Percentiles rank a stretch among this genome's conserved stretches.
These are phyloP conservation scores for Mustela erminea DNA, from an alignment of 2,797 vertebrate species.

Conservation along the genomic window DNA sequence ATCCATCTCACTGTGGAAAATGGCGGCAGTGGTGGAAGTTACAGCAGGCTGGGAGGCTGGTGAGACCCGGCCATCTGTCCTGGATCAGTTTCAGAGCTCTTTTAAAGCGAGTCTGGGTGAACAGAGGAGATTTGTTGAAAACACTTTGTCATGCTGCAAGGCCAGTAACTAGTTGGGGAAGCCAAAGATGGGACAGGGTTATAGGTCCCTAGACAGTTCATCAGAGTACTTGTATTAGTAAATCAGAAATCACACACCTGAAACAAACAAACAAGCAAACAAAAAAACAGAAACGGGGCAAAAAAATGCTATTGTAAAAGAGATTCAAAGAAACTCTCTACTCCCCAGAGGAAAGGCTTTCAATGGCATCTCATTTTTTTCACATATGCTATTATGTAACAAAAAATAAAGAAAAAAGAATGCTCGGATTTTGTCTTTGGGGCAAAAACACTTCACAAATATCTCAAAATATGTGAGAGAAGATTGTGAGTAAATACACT, in stretches of 20 bases:
- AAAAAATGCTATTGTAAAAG: not conserved
- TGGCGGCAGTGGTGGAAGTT: constrained; percentile 7
- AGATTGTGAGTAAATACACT: not conserved
- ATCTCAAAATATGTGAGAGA: constrained; percentile 46
- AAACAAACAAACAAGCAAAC: not conserved
- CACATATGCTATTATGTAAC: not conserved
- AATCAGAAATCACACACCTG: constrained; percentile 65
- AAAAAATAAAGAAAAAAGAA: constrained; percentile 21
- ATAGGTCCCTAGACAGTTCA: constrained; percentile 60
- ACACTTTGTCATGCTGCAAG: constrained; percentile 41
- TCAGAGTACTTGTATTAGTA: constrained; percentile 58
- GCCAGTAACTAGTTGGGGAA: constrained; percentile 57
- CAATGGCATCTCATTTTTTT: not conserved
- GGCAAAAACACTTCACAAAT: constrained; percentile 20
- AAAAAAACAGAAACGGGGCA: not conserved
- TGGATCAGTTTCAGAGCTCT: constrained; percentile 60
- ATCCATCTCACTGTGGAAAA: constrained; percentile 66
- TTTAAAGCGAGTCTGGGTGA: constrained; percentile 45
- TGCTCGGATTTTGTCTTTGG: not conserved
- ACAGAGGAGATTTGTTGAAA: constrained; percentile 75
- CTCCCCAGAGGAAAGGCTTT: not conserved
- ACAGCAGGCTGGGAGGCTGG: constrained; percentile 29
- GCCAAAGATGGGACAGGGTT: constrained; percentile 52
- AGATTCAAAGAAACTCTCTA: not conserved
- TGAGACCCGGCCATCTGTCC: constrained; percentile 66